phyloP scores from a whole-genome alignment of 2,888 invertebrate species.

The Melanotus villosus region DNA sequence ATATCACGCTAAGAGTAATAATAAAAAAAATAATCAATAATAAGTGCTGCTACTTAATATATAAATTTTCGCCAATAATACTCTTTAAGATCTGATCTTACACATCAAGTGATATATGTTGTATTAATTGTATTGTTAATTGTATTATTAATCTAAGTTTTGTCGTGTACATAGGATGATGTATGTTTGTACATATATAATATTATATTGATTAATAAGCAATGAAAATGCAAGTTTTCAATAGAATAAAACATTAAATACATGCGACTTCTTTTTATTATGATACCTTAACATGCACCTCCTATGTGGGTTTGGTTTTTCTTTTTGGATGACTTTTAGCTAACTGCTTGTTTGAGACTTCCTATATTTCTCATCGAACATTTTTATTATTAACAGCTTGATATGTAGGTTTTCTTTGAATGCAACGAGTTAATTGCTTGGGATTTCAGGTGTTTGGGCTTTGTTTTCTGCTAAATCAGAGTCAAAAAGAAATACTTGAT shows the following conservation, averaged over 20 bases:
- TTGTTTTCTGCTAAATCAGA: not conserved
- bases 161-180: slow-evolving; percentile 67
- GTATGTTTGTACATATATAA: slow-evolving; percentile 71
- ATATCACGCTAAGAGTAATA: slow-evolving; percentile 36
- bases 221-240: slow-evolving; percentile 67
- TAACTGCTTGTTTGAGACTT: not conserved
- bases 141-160: slow-evolving; percentile 63
- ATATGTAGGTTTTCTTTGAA: not conserved
- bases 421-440: slow-evolving; percentile 10
- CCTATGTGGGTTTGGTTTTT: slow-evolving; percentile 23
- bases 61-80: slow-evolving; percentile 46
- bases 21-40: slow-evolving; percentile 31
- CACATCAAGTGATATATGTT: slow-evolving; percentile 47
- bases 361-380: not conserved
- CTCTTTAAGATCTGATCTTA: slow-evolving; percentile 48
- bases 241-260: slow-evolving; percentile 66
- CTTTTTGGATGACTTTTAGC: not conserved
- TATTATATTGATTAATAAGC: slow-evolving; percentile 67
- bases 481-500: not conserved
- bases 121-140: slow-evolving; percentile 58
- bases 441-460: slow-evolving; percentile 9
- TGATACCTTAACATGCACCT: slow-evolving; percentile 4
- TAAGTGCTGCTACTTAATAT: slow-evolving; percentile 46
- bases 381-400: not conserved
- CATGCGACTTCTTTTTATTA: slow-evolving; percentile 46